phyloP scores from a whole-genome alignment of 37 sponge, comb jelly and placozoan genomes.

The Oscarella lobularis region DNA sequence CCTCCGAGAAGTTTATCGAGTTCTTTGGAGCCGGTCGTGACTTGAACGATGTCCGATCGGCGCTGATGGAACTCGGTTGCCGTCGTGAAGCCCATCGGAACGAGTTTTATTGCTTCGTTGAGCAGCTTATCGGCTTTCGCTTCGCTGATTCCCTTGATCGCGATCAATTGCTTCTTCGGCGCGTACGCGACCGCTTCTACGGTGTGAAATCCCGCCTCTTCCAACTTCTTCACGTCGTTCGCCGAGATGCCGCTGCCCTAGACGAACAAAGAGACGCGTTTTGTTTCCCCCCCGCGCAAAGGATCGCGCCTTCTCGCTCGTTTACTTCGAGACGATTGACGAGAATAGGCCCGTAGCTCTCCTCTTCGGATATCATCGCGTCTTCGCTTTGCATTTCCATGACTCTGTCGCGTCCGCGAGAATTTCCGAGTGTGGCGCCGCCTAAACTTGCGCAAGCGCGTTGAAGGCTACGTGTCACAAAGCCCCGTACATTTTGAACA shows the following conservation, averaged over 20 bases:
- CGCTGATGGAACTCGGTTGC: slow-evolving; percentile 94
- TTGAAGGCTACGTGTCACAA: too few species aligned
- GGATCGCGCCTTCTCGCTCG: too few species aligned
- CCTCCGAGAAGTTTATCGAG: slow-evolving; percentile 91
- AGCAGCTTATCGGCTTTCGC: slow-evolving; percentile 96
- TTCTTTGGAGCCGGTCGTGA: slow-evolving; percentile 94
- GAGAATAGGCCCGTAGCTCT: neutral
- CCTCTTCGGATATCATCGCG: neutral
- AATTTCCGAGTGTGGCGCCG: too few species aligned
- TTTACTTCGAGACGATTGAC: neutral
- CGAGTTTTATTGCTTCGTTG: slow-evolving; percentile 83
- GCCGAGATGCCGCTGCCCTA: slow-evolving; percentile 80
- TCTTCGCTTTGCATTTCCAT: neutral
- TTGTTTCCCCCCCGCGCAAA: too few species aligned
- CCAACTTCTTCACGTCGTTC: slow-evolving; percentile 88
- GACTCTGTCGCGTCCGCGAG: too few species aligned
- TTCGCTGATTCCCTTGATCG: slow-evolving; percentile 97
- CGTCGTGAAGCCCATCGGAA: slow-evolving; percentile 99
- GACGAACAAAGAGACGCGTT: neutral
- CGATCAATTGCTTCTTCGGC: slow-evolving; percentile 87
- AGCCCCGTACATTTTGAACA: too few species aligned
- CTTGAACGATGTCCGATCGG: slow-evolving; percentile 89
- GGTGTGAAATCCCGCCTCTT: slow-evolving; percentile 94
- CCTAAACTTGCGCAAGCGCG: too few species aligned
- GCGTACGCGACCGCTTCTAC: slow-evolving; percentile 96